phyloP scores from a whole-genome alignment of 2,797 vertebrate genomes.

The Thaleichthys pacificus region DNA sequence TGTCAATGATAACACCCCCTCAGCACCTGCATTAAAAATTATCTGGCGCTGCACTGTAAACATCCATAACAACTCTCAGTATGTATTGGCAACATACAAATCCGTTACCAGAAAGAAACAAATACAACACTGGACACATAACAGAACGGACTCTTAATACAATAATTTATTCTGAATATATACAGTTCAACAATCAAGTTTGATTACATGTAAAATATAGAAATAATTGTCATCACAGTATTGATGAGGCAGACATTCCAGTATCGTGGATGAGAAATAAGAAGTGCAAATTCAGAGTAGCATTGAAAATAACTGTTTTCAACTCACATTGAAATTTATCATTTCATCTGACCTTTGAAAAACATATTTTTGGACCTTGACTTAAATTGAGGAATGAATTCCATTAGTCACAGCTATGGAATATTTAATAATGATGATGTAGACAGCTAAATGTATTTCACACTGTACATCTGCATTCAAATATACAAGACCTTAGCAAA shows the following conservation, averaged over 20 bases:
- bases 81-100: neutral
- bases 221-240: constrained; percentile 19
- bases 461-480: constrained; percentile 28
- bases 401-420: constrained; percentile 8
- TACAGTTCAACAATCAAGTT: constrained; percentile 33
- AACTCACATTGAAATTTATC: neutral
- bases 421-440: constrained; percentile 2
- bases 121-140: neutral
- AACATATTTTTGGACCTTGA: constrained; percentile 25
- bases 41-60: no score
- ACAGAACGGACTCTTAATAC: neutral
- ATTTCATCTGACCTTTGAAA: constrained; percentile 19
- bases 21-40: no score
- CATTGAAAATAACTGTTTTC: constrained; percentile 25
- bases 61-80: no score
- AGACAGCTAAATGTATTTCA: constrained; percentile 12
- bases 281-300: constrained; percentile 27
- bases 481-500: constrained; percentile 37
- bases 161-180: constrained; percentile 36
- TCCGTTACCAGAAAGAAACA: neutral
- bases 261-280: constrained; percentile 23
- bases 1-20: no score
- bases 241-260: constrained; percentile 37
- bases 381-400: constrained; percentile 24
- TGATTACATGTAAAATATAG: constrained; percentile 29